Percentiles rank a stretch among this genome's conserved stretches.
These are phyloP conservation scores for Agrochola litura DNA, from an alignment of 2,888 invertebrate species.

Conservation along the genomic window DNA sequence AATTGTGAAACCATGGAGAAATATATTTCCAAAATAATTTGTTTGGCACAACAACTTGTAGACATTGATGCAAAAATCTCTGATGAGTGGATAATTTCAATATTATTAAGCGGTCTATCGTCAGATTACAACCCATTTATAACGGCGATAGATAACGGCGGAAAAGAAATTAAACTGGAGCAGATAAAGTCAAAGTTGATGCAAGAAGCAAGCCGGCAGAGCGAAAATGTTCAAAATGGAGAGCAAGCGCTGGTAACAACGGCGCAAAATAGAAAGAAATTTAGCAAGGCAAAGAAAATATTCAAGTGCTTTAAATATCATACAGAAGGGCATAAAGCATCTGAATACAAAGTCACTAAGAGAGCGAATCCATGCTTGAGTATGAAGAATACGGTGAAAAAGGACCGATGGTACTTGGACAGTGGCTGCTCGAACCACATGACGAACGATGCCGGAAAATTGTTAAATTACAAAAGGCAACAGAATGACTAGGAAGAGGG, in stretches of 20 bases:
- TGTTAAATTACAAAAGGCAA: too few relatives aligned
- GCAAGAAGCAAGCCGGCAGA: too few relatives aligned
- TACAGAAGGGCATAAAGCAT: neutral
- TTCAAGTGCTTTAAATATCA: too few relatives aligned
- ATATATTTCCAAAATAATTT: too few relatives aligned
- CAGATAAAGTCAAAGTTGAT: too few relatives aligned
- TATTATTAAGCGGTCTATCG: neutral
- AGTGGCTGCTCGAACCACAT: neutral
- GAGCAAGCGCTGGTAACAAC: too few relatives aligned
- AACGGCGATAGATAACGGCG: neutral
- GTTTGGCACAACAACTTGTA: neutral
- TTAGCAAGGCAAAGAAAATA: neutral
- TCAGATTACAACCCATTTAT: neutral
- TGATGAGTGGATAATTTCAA: neutral
- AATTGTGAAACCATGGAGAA: too few relatives aligned
- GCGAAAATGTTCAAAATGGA: too few relatives aligned
- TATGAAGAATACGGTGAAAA: neutral
- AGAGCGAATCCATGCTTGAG: neutral
- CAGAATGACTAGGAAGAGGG: too few relatives aligned
- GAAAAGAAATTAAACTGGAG: too few relatives aligned
- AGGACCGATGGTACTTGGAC: neutral
- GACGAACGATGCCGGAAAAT: too few relatives aligned
- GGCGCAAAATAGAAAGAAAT: too few relatives aligned
- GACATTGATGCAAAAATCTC: neutral
- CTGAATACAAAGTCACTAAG: neutral